Base-by-base conservation (phyloP, 2,888 invertebrate species). In the Drosophila affinis region DNA sequence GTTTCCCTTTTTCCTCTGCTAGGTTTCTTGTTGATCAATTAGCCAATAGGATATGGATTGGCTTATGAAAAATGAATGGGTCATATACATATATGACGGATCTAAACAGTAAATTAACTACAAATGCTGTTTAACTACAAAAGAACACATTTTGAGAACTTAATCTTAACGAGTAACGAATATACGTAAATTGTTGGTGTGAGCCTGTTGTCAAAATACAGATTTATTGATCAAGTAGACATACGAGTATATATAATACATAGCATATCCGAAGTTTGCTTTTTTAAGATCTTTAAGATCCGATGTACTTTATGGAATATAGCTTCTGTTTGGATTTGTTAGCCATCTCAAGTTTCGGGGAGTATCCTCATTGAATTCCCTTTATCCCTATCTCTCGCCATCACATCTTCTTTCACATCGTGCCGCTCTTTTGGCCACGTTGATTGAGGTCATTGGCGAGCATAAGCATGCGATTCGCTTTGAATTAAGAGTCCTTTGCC, bases 401-500 rank as follows among this genome's bases (percentile, higher is more conserved):
- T 39, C 39, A 21, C 10, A 24, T 10, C 12, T 14, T 24, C 21
- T 14, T 12, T 6, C 21, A 21, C 10, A 6, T 48, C 14, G 10
- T 14, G 48, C 48, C 24, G 12, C 21, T 24, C 7, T 2, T 51
- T 46, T 65, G 63, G 9, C 45, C 81, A 58, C 81, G 87, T 88
- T 91, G 91, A 91, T 91, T 90, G 90, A 88, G 90, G 91, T 90
- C 87, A 90, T 90, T 90, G 89, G 83, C 62, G 61, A 60, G 62
- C 49, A 67, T 79, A 80, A 82, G 85, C 79, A 84, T 87, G 87
- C 76, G 44, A 89, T 84, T 89, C 77, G 75, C 74, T 78, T 78
- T 70, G 75, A 72, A 88, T 88, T 86, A 89, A 79, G 81, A 84
- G 81, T 72, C 71, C 67, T 68, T 55, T 67, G 62, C 53, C 61